A percentile compares a stretch with the other conserved stretches of the same genome.
Evolutionary conservation across 2,888 invertebrate genomes (phyloP).

Genomic region (Melipona beecheii): DNA sequence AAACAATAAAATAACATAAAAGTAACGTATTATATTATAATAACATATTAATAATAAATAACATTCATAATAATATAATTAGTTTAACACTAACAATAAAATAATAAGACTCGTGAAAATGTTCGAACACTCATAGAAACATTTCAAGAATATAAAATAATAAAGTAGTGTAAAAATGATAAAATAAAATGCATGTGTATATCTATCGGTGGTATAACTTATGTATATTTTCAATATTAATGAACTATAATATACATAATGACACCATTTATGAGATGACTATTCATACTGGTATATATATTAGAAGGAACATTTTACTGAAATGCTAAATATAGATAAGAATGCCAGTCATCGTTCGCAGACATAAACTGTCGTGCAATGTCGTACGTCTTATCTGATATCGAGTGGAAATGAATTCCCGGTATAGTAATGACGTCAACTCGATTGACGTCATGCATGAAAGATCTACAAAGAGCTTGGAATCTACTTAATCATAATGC

Average conservation of each 20-base stretch:
- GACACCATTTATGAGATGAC: too few relatives aligned
- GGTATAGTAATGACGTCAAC: constrained; percentile 7
- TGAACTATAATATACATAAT: too few relatives aligned
- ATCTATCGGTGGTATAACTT: too few relatives aligned
- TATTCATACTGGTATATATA: background rate
- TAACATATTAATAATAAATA: too few relatives aligned
- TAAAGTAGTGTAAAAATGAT: too few relatives aligned
- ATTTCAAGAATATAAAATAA: background rate
- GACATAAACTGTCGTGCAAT: background rate
- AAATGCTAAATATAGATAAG: background rate
- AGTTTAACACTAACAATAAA: too few relatives aligned
- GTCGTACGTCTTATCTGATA: constrained; percentile 4
- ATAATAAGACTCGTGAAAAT: background rate
- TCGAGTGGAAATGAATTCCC: constrained; percentile 12
- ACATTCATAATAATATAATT: too few relatives aligned
- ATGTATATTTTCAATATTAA: too few relatives aligned
- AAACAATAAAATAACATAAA: too few relatives aligned
- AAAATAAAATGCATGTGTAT: too few relatives aligned
- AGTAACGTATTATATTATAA: too few relatives aligned
- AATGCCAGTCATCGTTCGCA: background rate
- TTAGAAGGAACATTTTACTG: too few relatives aligned
- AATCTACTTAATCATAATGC: background rate
- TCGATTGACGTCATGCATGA: constrained; percentile 21
- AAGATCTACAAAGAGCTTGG: background rate
- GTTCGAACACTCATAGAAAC: background rate